Evolutionary conservation across 2,113 vertebrate genomes (phyloP), one percentile per base, ranked within the genome.

Genomic region (Sarotherodon lohbergeri): DNA sequence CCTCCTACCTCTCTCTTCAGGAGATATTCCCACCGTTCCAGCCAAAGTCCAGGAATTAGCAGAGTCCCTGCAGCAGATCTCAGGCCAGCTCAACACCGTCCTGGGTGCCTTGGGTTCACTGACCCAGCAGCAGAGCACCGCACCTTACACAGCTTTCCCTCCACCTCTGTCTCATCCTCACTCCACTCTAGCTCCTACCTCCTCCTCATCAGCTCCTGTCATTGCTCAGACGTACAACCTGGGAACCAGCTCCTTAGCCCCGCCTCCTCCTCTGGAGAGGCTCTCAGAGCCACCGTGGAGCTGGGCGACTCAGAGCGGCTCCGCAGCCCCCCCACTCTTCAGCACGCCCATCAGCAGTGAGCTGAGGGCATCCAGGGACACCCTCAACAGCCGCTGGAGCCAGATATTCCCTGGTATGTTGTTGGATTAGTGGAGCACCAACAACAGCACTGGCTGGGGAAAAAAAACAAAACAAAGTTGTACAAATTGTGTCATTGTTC

Each of bases 381-480:
- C 96, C 24, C 87, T 97, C 84, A 61, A 91, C 86, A 97, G 97
- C 89, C 96, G 96, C 5, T 98, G 97, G 97, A 96, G 4, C 91
- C 97, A 95, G 80, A 97, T 97, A 73, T 97, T 98, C 83, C 97
- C 98, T 56, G 95, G 98, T 98, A 78, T 59, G 95, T 39, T 16
- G 41, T 9, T n/a, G 7, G 79, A 16, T 56, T 3, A 48, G n/a
- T 36, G 10, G 48, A 68, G 9, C 55, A 52, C 3, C 32, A 46
- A 6, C 22, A 34, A 10, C 39, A 13, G 9, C 4, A 48, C 52
- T 11, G 12, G 3, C 13, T 68, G 12, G 4, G 14, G 16, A 3
- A 29, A 32, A 12, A 0, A 34, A 2, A 1, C 12, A 27, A 24
- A 32, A 41, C 6, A 7, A 13, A 68, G 7, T 73, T 52, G 41